Percentiles rank a stretch among this genome's conserved stretches.
phyloP scores from a whole-genome alignment of 1,140 invertebrate genomes.

The Cotesia chilonis region DNA sequence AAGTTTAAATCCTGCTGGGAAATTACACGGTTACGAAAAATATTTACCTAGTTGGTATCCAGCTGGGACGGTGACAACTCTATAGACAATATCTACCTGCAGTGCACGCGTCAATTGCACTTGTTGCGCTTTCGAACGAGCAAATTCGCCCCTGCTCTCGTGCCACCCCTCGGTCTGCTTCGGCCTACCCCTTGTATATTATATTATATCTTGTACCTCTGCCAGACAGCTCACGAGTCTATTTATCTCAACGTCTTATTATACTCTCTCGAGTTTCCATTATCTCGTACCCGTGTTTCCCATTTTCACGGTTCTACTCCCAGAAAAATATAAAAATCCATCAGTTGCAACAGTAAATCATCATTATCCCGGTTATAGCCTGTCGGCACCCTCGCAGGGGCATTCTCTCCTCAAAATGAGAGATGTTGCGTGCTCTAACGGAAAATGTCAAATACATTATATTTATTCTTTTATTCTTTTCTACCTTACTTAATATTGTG shows the following conservation, averaged over 20 bases:
- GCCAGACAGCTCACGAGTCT: too few relatives aligned
- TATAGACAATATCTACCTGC: slow-evolving; percentile 49
- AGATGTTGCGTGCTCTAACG: too few relatives aligned
- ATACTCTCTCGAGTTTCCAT: neutral
- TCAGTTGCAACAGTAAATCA: slow-evolving; percentile 43
- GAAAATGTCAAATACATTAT: too few relatives aligned
- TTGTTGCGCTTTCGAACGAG: slow-evolving; percentile 42
- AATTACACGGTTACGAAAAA: neutral
- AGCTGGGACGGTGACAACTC: slow-evolving; percentile 36
- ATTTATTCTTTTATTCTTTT: too few relatives aligned
- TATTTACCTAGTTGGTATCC: slow-evolving; percentile 14
- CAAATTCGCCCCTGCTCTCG: neutral
- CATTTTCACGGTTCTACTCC: neutral
- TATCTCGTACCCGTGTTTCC: neutral
- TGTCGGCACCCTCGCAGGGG: too few relatives aligned
- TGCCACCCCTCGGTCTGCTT: neutral
- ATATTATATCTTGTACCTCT: too few relatives aligned
- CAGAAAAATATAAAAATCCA: too few relatives aligned
- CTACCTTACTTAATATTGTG: too few relatives aligned
- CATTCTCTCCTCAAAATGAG: too few relatives aligned
- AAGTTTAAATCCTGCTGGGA: too few relatives aligned
- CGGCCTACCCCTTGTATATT: too few relatives aligned
- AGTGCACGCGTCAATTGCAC: slow-evolving; percentile 41
- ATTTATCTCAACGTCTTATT: neutral
- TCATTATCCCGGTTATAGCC: slow-evolving; percentile 38